Evolutionary conservation across 2,113 vertebrate genomes (phyloP).

Genomic region (Promerops cafer): DNA sequence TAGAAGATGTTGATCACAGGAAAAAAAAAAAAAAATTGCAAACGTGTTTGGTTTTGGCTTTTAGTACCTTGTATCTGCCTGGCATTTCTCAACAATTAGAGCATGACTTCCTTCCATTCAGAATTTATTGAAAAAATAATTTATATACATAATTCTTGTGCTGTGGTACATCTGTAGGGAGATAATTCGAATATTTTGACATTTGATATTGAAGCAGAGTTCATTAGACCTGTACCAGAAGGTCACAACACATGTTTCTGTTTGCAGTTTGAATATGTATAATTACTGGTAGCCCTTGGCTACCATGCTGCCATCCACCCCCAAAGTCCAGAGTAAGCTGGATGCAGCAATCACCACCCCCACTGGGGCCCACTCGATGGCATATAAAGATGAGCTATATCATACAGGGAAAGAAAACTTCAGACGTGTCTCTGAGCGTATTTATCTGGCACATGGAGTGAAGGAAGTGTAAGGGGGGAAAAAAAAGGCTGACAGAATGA

Average conservation of each 20-base stretch:
- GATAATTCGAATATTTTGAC: not conserved
- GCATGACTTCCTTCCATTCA: not conserved
- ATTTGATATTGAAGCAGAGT: not conserved
- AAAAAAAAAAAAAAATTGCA: not conserved
- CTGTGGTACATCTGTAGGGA: not conserved
- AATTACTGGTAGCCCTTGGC: no score
- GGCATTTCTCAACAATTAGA: not conserved
- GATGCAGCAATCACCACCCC: no score
- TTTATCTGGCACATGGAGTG: not conserved
- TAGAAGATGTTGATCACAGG: not conserved
- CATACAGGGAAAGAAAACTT: not conserved
- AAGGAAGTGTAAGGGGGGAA: not conserved
- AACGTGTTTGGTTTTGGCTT: not conserved
- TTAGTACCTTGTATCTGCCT: not conserved
- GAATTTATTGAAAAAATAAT: not conserved
- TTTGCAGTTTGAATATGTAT: not conserved
- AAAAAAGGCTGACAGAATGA: not conserved
- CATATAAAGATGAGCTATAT: not conserved
- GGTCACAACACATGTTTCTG: not conserved
- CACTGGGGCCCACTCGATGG: no score
- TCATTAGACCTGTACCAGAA: not conserved
- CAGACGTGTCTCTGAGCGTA: not conserved
- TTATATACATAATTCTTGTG: not conserved
- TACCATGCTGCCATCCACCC: no score
- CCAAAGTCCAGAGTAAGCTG: no score